Evolutionary conservation across 23 tunicate species (phyloP), one percentile per base, ranked within the genome.

Genomic region (Trididemnum clinides): DNA sequence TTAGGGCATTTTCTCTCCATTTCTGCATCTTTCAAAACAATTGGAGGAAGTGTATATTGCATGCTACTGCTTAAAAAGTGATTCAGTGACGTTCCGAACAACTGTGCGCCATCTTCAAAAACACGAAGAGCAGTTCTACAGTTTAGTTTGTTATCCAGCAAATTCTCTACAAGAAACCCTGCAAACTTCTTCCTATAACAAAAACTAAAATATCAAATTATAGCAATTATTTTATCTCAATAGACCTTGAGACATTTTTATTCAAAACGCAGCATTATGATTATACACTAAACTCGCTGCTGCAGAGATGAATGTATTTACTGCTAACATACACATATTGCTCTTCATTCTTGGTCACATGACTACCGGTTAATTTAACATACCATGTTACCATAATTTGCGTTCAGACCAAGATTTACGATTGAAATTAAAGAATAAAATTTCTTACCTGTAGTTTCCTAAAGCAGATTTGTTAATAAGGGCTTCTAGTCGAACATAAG

Each of bases 61-160:
- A 92, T 28, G 51, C 87, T 82, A 34, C 22, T 57, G 20, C 22
- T 28, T n/a, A 92, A 3, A 78, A 86, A 92, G 10, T 51, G 37
- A 6, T 81, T 64, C 30, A 81, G 19, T 19, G 84, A 15, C 27
- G 50, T 6, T 3, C 22, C 26, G 62, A 64, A 87, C 30, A 92
- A 20, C 21, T 76, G 72, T 1, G 91, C 76, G 35, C 72, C 21
- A 57, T 92, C 97, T 38, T 83, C 97, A 34, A 87, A 23, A 6
- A 92, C 75, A 22, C 77, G 81, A 1, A 64, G 49, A 15, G 81
- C 64, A 7, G 86, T 57, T 6, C 97, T 69, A 39, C 39, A 26
- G 23, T 49, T 50, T 2, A 1, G 2, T 7, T 66, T n/a, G 20
- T 33, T n/a, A 50, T 70, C 84, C 22, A 62, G 7, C 50, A 87